phyloP scores from a whole-genome alignment of 2,888 invertebrate genomes.

The Leucoptera coffeella region DNA sequence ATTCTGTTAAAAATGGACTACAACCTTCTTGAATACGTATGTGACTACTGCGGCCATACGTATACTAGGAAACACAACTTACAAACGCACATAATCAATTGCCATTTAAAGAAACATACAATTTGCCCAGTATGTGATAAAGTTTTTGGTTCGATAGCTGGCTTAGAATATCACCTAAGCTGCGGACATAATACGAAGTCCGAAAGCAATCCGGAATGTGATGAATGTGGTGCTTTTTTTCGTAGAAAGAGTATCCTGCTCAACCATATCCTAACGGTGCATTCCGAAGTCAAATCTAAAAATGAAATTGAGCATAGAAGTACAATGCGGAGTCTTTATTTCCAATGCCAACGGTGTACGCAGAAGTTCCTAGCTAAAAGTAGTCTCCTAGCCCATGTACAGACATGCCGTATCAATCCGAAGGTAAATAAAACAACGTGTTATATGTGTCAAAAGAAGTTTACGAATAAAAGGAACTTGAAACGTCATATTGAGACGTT shows the following conservation, averaged over 20 bases:
- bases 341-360: slow-evolving; percentile 22
- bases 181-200: slow-evolving; percentile 23
- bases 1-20: too few species aligned
- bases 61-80: slow-evolving; percentile 33
- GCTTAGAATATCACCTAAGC: slow-evolving; percentile 17
- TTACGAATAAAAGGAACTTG: slow-evolving; percentile 22
- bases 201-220: slow-evolving; percentile 27
- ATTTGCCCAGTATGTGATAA: slow-evolving; percentile 23
- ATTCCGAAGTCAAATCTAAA: slow-evolving; percentile 21
- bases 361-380: slow-evolving; percentile 22
- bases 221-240: slow-evolving; percentile 27
- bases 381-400: slow-evolving; percentile 20
- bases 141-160: slow-evolving; percentile 20
- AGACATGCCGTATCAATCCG: slow-evolving; percentile 12
- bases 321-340: slow-evolving; percentile 21
- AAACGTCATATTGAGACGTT: slow-evolving; percentile 25
- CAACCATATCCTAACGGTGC: slow-evolving; percentile 30
- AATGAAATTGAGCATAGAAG: too few species aligned
- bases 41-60: slow-evolving; percentile 24
- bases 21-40: slow-evolving; percentile 9
- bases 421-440: slow-evolving; percentile 15
- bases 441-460: slow-evolving; percentile 18
- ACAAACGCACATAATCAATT: slow-evolving; percentile 29
- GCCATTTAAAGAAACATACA: slow-evolving; percentile 19
- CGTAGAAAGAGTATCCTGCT: slow-evolving; percentile 30